Base-by-base conservation (phyloP, 2,888 invertebrate genomes). In the Euphydryas editha region DNA sequence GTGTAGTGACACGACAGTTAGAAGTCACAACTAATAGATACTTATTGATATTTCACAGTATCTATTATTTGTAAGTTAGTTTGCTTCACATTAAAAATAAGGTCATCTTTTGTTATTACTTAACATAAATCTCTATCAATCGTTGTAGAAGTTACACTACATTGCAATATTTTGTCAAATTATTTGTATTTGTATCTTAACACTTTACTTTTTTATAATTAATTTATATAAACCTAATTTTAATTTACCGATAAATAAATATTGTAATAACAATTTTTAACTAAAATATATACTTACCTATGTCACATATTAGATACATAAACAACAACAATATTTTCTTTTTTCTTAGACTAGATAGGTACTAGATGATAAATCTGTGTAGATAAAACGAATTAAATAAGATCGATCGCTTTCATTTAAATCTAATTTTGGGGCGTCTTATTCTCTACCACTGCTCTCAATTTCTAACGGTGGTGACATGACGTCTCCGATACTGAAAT, bases 371-470 rank as follows among this genome's bases (percentile, higher is more conserved):
- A 56, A 21, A 42, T 59, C 24, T 39, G 7, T 15, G 39, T 46
- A 55, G 54, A 44, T 39, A 58, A 51, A 55, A 66, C 67, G 61
- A 71, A 75, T 75, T 73, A 74, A 69, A 67, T 70, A 67, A 76
- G 71, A 76, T 71, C 65, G 66, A 74, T 87, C 83, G 83, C 87
- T 88, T 88, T 88, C 87, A 84, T 86, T 87, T 84, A 71, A 78
- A 77, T 78, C 59, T 67, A 67, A 69, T 68, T 69, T 71, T 67
- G 39, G 67, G 59, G 15, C 30, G 69, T 70, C 67, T 80, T 78
- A 81, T 81, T 82, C 80, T 24, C 6, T 24, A 6, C n/a, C 2
- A 79, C 77, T 76, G 84, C 81, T 85, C 84, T 83, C 80, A 80
- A 83, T 81, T 81, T 85, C 78, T 78, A 79, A 80, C 79, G 78